Conservation (phyloP, 2,888 invertebrate species). For the Thecophora atra region DNA sequence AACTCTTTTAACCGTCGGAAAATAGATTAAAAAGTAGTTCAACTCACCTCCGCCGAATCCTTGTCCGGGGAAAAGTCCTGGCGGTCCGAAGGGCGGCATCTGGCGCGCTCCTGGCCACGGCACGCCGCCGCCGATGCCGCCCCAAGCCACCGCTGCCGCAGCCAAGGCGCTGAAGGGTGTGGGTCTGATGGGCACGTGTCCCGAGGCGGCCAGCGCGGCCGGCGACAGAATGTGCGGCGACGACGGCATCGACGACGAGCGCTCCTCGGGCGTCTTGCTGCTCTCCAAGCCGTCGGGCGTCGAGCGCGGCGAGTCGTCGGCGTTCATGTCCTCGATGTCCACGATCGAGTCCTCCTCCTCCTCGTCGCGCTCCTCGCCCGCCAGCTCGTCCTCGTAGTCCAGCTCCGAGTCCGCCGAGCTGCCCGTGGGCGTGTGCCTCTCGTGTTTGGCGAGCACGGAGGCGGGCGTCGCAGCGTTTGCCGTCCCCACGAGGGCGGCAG, state of each 20-base stretch:
- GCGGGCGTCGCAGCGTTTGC: slow-evolving; percentile 43
- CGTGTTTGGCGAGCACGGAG: slow-evolving; percentile 52
- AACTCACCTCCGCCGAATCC: slow-evolving; percentile 69
- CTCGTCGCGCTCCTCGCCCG: slow-evolving; percentile 52
- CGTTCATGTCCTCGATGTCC: slow-evolving; percentile 81
- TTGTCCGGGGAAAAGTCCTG: slow-evolving; percentile 75
- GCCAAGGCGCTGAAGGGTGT: slow-evolving; percentile 81
- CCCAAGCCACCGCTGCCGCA: slow-evolving; percentile 76
- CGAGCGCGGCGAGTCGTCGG: slow-evolving; percentile 67
- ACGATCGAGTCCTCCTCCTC: slow-evolving; percentile 74
- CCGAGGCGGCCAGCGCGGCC: slow-evolving; percentile 64
- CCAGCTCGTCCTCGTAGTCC: slow-evolving; percentile 62
- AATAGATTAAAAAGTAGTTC: background rate
- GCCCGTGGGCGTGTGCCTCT: slow-evolving; percentile 65
- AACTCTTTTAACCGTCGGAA: background rate
- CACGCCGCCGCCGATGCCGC: slow-evolving; percentile 70
- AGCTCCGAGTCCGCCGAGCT: slow-evolving; percentile 65
- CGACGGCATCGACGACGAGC: slow-evolving; percentile 54
- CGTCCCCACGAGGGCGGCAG: slow-evolving; percentile 37
- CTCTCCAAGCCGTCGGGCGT: slow-evolving; percentile 64
- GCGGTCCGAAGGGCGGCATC: slow-evolving; percentile 71
- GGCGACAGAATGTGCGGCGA: slow-evolving; percentile 60
- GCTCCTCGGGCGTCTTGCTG: slow-evolving; percentile 60
- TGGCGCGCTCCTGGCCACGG: slow-evolving; percentile 71
- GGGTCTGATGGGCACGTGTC: slow-evolving; percentile 76